phyloP scores from a whole-genome alignment of 1,140 invertebrate genomes.

The Augochlora pura region DNA sequence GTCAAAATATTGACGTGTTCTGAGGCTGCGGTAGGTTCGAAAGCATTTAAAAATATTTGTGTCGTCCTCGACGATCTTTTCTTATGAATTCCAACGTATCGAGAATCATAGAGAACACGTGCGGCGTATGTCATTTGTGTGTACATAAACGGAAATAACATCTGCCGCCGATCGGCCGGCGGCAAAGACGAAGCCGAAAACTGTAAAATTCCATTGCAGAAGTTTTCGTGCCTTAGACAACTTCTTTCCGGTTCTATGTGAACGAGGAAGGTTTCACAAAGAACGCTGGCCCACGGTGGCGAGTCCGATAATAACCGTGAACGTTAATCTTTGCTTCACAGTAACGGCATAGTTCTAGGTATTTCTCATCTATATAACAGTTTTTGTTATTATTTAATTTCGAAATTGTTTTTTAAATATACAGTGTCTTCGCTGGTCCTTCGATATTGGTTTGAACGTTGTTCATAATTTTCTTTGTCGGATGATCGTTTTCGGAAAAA shows the following conservation, averaged over 20 bases:
- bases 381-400: background rate
- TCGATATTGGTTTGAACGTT: too few relatives aligned
- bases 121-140: conserved; percentile 21
- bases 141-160: conserved; percentile 60
- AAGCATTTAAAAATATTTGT: conserved; percentile 20
- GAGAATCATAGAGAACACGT: conserved; percentile 51
- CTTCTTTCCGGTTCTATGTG: conserved; percentile 42
- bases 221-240: conserved; percentile 11
- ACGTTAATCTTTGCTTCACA: conserved; percentile 33
- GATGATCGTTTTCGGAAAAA: background rate
- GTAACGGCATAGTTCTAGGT: conserved; percentile 9
- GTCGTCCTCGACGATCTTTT: conserved; percentile 4
- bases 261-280: conserved; percentile 6
- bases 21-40: background rate
- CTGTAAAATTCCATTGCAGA: conserved; percentile 43
- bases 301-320: conserved; percentile 18
- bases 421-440: too few relatives aligned
- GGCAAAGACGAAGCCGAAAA: conserved; percentile 18
- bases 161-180: conserved; percentile 29
- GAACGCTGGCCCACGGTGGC: conserved; percentile 11
- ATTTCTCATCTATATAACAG: background rate
- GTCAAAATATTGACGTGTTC: too few relatives aligned
- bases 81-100: conserved; percentile 22
- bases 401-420: too few relatives aligned
- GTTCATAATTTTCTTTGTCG: background rate